Evolutionary conservation across 2,888 invertebrate genomes (phyloP), one percentile per base, ranked within the genome.

Genomic region (Stenchaetothrips biformis): DNA sequence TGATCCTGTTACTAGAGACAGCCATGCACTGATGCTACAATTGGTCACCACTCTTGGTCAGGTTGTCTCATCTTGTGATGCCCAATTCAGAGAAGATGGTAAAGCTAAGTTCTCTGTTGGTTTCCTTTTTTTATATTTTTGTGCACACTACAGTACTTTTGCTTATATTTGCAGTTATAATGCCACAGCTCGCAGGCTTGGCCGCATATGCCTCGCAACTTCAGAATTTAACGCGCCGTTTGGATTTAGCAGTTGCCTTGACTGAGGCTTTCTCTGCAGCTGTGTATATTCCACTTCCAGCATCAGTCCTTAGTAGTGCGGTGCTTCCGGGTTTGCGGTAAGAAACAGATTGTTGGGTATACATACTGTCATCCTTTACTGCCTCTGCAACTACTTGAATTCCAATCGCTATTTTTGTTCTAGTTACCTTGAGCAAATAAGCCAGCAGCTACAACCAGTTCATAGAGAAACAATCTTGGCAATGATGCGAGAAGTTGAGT

Each of bases 231-330:
- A 88, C 88, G 6, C 88, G 89, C 83, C 89, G 89, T 84, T 85
- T 88, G 79, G 91, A 91, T 83, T 87, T 92, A 81, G 89, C 90
- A 11, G 86, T 89, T 80, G 90, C 90, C 77, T 86, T 92, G 79
- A 88, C 92, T 79, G 92, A 92, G 84, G 90, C 92, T 0, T 92
- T 91, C 84, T 90, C 90, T 27, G 89, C 91, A 80, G 85, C 89
- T 74, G 88, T 90, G 80, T 90, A 89, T 83, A 89, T 89, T 83
- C 87, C 89, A 4, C 84, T 90, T 74, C 89, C 88, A 81, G 88
- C 87, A 83, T 87, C 88, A 81, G 87, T 87, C 81, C 87, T 90
- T 59, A 86, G 86, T 48, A 85, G 86, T 67, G 86, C 87, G 25
- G 85, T 90, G 67, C 82, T 90, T 77, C 89, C 90, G 7, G 90